These are phyloP conservation scores for Protobothrops mucrosquamatus DNA, from an alignment of 2,113 vertebrate species.

Conservation along the genomic window DNA sequence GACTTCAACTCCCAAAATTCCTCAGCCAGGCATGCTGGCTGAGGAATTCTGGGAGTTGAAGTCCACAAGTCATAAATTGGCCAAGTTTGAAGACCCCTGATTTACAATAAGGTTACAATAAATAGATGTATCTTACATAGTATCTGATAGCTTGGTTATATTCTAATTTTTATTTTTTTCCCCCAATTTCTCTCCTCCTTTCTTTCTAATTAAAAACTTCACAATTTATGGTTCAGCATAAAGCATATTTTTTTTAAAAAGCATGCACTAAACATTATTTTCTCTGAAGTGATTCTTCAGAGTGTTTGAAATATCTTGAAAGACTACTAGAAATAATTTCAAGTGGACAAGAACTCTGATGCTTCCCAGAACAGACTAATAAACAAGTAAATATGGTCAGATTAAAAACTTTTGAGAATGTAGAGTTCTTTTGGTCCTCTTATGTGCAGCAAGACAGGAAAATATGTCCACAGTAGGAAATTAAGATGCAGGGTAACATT, in stretches of 20 bases:
- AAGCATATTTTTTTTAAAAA: background rate
- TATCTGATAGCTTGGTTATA: background rate
- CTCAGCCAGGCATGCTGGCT: no score
- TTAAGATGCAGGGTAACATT: background rate
- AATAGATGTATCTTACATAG: background rate
- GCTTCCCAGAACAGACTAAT: background rate
- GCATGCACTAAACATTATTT: background rate
- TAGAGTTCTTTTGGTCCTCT: background rate
- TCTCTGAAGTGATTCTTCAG: background rate
- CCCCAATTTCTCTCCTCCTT: background rate
- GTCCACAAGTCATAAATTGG: no score
- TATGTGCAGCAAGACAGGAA: background rate
- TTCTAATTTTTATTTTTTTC: background rate
- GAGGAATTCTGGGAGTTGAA: no score
- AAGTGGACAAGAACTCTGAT: background rate
- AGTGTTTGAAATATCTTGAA: background rate
- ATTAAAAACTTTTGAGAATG: background rate
- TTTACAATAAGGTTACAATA: background rate
- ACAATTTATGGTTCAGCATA: background rate
- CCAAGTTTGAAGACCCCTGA: no score
- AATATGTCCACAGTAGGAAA: background rate
- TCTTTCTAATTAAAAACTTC: background rate
- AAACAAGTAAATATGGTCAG: background rate
- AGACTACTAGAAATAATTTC: background rate
- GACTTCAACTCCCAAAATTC: no score